A percentile compares a stretch with the other conserved stretches of the same genome.
Conservation (phyloP, 2,888 invertebrate genomes). For the Aspidiotus destructor region DNA sequence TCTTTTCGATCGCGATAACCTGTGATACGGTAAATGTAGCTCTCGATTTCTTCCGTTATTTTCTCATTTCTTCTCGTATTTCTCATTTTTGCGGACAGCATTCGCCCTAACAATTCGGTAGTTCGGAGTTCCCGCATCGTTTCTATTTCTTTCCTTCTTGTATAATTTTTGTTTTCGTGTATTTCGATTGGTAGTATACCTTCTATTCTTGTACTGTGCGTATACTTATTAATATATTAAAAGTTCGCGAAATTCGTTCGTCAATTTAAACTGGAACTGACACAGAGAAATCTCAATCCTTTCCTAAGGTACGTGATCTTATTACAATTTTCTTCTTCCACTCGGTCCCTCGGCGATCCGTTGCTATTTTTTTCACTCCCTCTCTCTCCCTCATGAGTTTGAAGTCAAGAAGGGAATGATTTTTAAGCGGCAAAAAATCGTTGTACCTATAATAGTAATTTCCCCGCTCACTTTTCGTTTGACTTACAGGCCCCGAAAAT, state of each 20-base stretch:
- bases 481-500: no score
- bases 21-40: neutral
- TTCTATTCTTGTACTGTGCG: neutral
- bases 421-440: no score
- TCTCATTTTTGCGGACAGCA: neutral
- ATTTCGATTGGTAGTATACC: neutral
- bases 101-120: no score
- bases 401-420: no score
- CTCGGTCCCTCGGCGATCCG: no score
- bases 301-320: conserved; percentile 20
- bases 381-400: no score
- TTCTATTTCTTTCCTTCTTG: neutral
- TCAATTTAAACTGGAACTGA: conserved; percentile 28
- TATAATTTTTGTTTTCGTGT: neutral
- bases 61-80: conserved; percentile 8
- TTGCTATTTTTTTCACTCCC: no score
- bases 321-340: no score
- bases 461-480: no score
- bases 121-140: neutral
- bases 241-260: neutral
- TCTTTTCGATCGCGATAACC: neutral
- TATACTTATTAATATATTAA: neutral
- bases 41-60: neutral
- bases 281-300: conserved; percentile 32
- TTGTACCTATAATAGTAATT: no score